Percentiles rank a stretch among this genome's conserved stretches.
Evolutionary conservation across 2,113 vertebrate species (phyloP).

Genomic region (Guaruba guarouba): DNA sequence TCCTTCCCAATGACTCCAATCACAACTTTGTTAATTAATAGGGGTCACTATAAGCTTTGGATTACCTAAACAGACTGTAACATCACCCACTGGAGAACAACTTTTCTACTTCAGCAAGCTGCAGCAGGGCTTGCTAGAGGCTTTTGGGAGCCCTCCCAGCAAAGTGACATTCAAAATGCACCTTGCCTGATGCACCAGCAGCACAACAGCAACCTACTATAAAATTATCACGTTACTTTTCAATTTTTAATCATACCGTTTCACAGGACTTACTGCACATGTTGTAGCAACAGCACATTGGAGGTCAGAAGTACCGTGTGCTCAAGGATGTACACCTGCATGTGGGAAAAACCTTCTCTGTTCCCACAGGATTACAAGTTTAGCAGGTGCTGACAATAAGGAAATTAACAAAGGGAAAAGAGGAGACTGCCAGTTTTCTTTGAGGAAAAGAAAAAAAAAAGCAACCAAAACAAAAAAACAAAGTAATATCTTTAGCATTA

Average conservation of each 20-base stretch:
- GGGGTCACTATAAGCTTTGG: fast-evolving
- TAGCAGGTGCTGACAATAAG: fast-evolving
- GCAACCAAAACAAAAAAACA: neutral
- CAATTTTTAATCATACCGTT: fast-evolving
- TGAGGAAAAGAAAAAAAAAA: neutral
- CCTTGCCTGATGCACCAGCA: fast-evolving
- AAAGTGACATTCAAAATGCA: fast-evolving
- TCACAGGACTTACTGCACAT: fast-evolving
- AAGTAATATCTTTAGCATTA: neutral
- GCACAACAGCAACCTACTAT: neutral
- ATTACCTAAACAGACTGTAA: neutral
- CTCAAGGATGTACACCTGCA: neutral
- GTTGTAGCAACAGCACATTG: neutral
- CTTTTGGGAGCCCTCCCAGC: neutral
- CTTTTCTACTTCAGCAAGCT: neutral
- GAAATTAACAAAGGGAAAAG: neutral
- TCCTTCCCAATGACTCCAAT: fast-evolving
- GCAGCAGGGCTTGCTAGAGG: fast-evolving
- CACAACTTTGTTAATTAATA: fast-evolving
- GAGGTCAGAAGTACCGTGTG: neutral
- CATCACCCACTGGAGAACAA: neutral
- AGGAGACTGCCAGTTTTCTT: neutral
- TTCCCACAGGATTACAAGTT: fast-evolving
- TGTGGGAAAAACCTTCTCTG: fast-evolving
- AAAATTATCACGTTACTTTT: fast-evolving